These are phyloP conservation scores for Ectemnius lituratus DNA, from an alignment of 2,888 invertebrate species.

Conservation along the genomic window DNA sequence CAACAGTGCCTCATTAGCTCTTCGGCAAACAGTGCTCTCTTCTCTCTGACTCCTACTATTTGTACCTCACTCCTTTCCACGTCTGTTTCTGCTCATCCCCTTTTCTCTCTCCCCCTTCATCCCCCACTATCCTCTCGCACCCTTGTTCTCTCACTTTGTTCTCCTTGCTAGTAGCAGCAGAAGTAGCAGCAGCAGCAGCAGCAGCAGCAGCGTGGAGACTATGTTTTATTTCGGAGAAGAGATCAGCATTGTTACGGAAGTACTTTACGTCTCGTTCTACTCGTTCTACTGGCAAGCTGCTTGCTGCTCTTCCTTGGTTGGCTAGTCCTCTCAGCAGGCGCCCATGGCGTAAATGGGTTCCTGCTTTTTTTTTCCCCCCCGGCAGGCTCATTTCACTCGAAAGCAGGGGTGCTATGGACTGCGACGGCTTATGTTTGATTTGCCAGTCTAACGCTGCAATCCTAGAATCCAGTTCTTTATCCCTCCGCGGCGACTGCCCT, in stretches of 20 bases:
- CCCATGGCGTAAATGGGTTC: slow-evolving; percentile 12
- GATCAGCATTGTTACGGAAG: slow-evolving; percentile 74
- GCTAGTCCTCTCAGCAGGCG: slow-evolving; percentile 4
- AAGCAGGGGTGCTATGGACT: no score
- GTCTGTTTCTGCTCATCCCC: no score
- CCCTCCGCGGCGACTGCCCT: no score
- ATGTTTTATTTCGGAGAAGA: slow-evolving; percentile 68
- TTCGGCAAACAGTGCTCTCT: slow-evolving; percentile 60
- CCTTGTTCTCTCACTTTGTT: slow-evolving; percentile 22
- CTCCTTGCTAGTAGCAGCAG: slow-evolving; percentile 7
- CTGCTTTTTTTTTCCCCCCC: not conserved
- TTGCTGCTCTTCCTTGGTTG: slow-evolving; percentile 19
- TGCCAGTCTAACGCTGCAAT: no score
- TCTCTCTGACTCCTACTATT: slow-evolving; percentile 31
- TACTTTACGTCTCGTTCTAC: slow-evolving; percentile 64
- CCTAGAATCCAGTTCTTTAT: no score
- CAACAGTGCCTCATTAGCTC: slow-evolving; percentile 68
- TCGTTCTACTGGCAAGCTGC: slow-evolving; percentile 26
- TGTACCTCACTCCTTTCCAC: no score
- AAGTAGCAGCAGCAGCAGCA: not conserved
- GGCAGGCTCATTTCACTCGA: no score
- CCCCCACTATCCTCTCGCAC: slow-evolving; percentile 18
- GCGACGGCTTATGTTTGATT: no score
- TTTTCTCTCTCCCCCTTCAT: slow-evolving; percentile 19
- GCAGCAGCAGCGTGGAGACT: slow-evolving; percentile 48